These are phyloP conservation scores for Nothoprocta perdicaria DNA, from an alignment of 2,113 vertebrate species.

Conservation along the genomic window DNA sequence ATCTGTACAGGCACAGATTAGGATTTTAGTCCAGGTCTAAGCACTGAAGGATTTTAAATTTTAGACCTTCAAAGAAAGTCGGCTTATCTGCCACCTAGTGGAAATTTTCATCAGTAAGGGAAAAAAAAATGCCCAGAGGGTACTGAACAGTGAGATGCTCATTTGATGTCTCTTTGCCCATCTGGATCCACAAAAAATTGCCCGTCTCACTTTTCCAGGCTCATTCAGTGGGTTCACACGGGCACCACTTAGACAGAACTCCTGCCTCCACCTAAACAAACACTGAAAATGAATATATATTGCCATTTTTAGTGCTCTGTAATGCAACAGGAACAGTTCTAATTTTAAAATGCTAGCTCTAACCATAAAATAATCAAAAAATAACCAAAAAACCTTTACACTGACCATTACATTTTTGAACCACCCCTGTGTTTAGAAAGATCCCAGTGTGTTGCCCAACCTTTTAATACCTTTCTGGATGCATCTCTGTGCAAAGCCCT, in stretches of 20 bases:
- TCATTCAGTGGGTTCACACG: neutral
- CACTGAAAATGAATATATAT: neutral
- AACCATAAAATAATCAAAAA: too few relatives aligned
- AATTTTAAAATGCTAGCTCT: too few relatives aligned
- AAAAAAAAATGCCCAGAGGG: neutral
- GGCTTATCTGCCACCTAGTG: neutral
- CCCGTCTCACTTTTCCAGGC: fast-evolving
- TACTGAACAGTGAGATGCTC: neutral
- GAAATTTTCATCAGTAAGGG: neutral
- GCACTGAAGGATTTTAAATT: neutral
- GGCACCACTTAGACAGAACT: neutral
- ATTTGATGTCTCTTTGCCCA: neutral
- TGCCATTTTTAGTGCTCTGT: neutral
- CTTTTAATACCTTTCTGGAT: too few relatives aligned
- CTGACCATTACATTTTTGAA: too few relatives aligned
- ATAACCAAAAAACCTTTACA: too few relatives aligned
- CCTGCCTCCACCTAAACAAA: neutral
- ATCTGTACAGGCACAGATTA: neutral
- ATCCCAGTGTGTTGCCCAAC: too few relatives aligned
- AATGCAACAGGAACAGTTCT: too few relatives aligned
- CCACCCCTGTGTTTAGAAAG: too few relatives aligned
- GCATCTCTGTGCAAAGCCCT: too few relatives aligned
- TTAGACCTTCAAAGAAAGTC: neutral
- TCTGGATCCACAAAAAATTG: neutral
- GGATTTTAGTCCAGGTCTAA: neutral